Evolutionary conservation across 2,888 invertebrate genomes (phyloP), one percentile per base, ranked within the genome.

Genomic region (Sthenelais limicola): DNA sequence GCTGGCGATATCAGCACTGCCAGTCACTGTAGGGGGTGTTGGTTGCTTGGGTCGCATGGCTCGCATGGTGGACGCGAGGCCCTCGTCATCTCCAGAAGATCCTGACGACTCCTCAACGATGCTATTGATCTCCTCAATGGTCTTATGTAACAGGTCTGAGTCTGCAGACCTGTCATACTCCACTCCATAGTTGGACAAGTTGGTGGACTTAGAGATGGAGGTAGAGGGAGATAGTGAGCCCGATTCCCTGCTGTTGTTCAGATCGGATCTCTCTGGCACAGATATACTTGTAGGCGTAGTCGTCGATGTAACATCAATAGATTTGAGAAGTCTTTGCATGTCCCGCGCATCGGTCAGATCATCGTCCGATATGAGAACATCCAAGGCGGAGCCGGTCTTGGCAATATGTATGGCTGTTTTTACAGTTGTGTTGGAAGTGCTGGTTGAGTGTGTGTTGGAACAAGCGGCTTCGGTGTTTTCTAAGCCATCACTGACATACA

Each of bases 51-150:
- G n/a, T n/a, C n/a, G n/a, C n/a, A n/a, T n/a, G n/a, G n/a, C n/a
- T n/a, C n/a, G n/a, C n/a, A n/a, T 28, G 56, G 18, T 56, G 56
- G 4, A 30, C 32, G 18, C 32, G 30, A 4, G 12, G 56, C 12
- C 24, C 32, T 28, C n/a, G 4, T 56, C 56, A n/a, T 56, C 56
- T 28, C 12, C 56, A 32, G 56, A 56, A 5, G 56, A 56, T 12
- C 43, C 43, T 43, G 43, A 43, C 7, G 56, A 30, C 33, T 56
- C 56, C 18, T 56, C 56, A 3, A 56, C 56, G 15, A 56, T 56
- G 30, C 68, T 68, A 52, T 69, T 51, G 52, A 69, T 69, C 21
- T 69, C 69, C 52, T 69, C 52, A 52, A 69, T 69, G 51, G 69
- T 69, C 33, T 69, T 52, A 32, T 26, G 48, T 26, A 69, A 24